phyloP scores from a whole-genome alignment of 2,113 vertebrate species.

The Festucalex cinctus region DNA sequence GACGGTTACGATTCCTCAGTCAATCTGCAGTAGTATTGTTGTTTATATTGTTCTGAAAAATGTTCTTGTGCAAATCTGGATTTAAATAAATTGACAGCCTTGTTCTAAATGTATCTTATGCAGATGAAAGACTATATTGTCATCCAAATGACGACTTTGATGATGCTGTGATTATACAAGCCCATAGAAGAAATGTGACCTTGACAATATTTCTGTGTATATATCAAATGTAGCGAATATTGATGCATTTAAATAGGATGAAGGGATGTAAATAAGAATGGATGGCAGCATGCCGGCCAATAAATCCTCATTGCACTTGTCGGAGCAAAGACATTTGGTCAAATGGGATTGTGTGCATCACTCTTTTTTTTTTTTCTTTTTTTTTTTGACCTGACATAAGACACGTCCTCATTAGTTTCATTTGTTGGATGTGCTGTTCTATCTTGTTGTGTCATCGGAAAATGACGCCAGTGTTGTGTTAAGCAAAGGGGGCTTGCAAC shows the following conservation, averaged over 20 bases:
- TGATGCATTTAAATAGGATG: background rate
- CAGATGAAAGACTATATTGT: background rate
- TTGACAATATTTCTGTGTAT: background rate
- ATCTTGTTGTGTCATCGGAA: background rate
- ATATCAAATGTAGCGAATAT: background rate
- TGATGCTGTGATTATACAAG: background rate
- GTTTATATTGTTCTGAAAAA: background rate
- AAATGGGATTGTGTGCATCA: conserved; percentile 11
- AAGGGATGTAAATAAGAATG: background rate
- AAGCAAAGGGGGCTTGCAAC: background rate
- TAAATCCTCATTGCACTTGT: conserved; percentile 5
- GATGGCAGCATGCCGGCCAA: background rate
- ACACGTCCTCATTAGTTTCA: background rate
- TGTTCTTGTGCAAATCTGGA: background rate
- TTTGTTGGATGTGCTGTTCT: background rate
- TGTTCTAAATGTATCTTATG: background rate
- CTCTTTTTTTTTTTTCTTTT: background rate
- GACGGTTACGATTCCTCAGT: too few relatives aligned
- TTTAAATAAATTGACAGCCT: background rate
- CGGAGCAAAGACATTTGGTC: conserved; percentile 15
- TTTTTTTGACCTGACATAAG: background rate
- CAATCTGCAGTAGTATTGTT: too few relatives aligned
- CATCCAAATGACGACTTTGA: background rate
- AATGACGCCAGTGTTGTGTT: background rate
- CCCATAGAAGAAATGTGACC: background rate